A percentile compares a stretch with the other conserved stretches of the same genome.
Evolutionary conservation across 1,140 invertebrate species (phyloP).

Genomic region (Cydia fagiglandana): DNA sequence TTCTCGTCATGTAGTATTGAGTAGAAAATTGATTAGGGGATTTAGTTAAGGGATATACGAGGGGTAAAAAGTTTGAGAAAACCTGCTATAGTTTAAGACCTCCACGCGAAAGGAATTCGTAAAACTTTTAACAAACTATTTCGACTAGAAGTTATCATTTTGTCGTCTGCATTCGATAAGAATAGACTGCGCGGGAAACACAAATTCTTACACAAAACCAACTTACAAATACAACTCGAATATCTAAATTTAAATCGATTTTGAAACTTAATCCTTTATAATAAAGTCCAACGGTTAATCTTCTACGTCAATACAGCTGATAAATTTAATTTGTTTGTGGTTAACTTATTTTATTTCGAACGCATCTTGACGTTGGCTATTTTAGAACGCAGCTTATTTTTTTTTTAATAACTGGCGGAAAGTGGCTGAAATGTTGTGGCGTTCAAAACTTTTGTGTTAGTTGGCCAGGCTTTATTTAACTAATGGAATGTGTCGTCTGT

Average conservation of each 20-base stretch:
- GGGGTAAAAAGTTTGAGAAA: too few species aligned
- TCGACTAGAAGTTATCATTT: slow-evolving; percentile 12
- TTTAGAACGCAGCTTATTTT: neutral
- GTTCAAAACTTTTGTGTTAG: neutral
- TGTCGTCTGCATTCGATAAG: slow-evolving; percentile 7
- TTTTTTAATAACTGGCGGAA: slow-evolving; percentile 3
- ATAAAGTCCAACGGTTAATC: neutral
- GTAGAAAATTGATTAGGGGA: too few species aligned
- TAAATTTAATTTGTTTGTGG: neutral
- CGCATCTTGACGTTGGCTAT: slow-evolving; percentile 3
- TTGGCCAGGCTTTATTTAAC: neutral
- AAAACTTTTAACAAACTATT: slow-evolving; percentile 18
- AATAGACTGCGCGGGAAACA: slow-evolving; percentile 30
- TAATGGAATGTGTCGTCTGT: neutral
- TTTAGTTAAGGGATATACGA: too few species aligned
- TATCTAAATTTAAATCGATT: neutral
- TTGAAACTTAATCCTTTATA: neutral
- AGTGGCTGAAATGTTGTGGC: neutral
- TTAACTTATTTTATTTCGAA: slow-evolving; percentile 28
- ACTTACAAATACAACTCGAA: neutral
- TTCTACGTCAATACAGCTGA: neutral
- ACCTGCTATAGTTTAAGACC: too few species aligned
- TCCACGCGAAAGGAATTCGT: neutral
- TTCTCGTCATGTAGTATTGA: too few species aligned
- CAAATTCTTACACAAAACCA: slow-evolving; percentile 22